Base-by-base conservation (phyloP, 2,888 invertebrate genomes). In the Protodeltote pygarga region DNA sequence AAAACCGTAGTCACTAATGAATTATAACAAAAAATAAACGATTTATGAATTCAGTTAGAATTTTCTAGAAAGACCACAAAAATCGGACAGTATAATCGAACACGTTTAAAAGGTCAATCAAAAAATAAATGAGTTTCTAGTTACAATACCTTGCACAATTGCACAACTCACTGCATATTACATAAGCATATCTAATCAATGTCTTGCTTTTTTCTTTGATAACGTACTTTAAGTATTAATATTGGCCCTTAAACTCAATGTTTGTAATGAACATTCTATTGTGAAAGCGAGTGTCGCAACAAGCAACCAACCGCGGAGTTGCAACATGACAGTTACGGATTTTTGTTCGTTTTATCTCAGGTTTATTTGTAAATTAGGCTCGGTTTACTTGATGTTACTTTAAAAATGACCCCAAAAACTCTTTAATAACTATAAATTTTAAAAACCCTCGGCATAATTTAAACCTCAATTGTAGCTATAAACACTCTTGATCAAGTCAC, bases 281-380 rank as follows among this genome's bases (percentile, higher is more conserved):
- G 47, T 63, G 70, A 69, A 68, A 68, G 60, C 32, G 8, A 3
- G 5, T 68, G 40, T 47, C 19, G 70, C 60, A 68, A 69, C 33
- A 45, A 0, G 23, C 52, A 60, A 16, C 45, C 27, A 16, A 66
- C 46, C 68, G 57, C 32, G 5, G 16, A 14, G 34, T 68, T 60
- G 32, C 54, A 11, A 55, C 57, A 70, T 32, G 1, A 11, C 31
- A 32, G 48, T 10, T 19, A 53, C 24, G 16, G 39, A 38, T 35
- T 49, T 64, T 42, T 31, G 13, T 29, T 40, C 6, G 11, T 32
- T 29, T 50, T 62, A 51, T 25, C 17, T 25, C 10, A 14, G 27
- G 23, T 49, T 45, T 27, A 20, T 17, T 48, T 19, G 35, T 31
- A 31, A 61, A 47, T 47, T 52, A 19, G 23, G 37, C 16, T 46